phyloP scores from a whole-genome alignment of 2,888 invertebrate genomes.

The Lysandra coridon region DNA sequence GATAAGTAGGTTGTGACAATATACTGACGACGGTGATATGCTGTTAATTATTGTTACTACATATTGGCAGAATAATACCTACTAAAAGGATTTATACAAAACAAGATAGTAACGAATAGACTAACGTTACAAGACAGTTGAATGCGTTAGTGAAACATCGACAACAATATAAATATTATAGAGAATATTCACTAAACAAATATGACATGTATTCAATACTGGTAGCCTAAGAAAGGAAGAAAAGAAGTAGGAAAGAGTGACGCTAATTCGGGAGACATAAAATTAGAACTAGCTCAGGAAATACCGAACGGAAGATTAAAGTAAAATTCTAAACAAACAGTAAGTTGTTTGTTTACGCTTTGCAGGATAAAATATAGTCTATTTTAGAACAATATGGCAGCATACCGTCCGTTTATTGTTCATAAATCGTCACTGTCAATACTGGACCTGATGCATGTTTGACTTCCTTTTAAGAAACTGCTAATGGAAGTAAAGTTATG shows the following conservation, averaged over 20 bases:
- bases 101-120: neutral
- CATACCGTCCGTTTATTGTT: conserved; percentile 57
- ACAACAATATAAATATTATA: neutral
- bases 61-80: neutral
- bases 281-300: conserved; percentile 27
- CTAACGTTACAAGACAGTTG: neutral
- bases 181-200: neutral
- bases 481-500: neutral
- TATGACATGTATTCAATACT: neutral
- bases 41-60: conserved; percentile 11
- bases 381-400: conserved; percentile 57
- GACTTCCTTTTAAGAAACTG: conserved; percentile 36
- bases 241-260: neutral
- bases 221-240: neutral
- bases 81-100: neutral
- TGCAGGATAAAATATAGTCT: conserved; percentile 43
- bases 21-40: conserved; percentile 11
- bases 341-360: conserved; percentile 31
- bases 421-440: conserved; percentile 73
- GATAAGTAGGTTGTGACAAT: conserved; percentile 29
- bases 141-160: neutral
- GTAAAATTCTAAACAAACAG: conserved; percentile 31
- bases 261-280: conserved; percentile 13
- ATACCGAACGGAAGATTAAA: conserved; percentile 27
- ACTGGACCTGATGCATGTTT: conserved; percentile 41